Evolutionary conservation across 2,888 invertebrate species (phyloP).

Genomic region (Agonopterix alstromeriana): DNA sequence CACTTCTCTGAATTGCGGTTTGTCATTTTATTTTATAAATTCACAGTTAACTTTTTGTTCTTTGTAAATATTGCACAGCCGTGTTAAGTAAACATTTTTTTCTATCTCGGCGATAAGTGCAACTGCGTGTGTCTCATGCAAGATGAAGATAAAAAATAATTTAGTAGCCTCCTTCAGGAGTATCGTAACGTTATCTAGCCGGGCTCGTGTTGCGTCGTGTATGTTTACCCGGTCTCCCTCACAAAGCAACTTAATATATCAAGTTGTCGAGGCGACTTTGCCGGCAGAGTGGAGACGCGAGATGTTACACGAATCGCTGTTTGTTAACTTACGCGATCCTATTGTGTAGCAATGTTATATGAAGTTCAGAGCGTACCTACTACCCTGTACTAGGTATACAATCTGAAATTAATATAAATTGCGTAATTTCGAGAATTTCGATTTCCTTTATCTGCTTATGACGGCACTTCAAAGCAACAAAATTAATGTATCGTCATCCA

Average conservation of each 20-base stretch:
- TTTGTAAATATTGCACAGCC: no score
- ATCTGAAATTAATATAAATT: no score
- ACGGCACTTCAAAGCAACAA: no score
- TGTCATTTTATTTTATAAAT: no score
- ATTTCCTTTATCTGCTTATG: no score
- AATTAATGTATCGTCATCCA: no score
- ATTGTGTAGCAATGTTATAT: conserved; percentile 28
- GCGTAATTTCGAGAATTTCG: no score
- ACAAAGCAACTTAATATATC: conserved; percentile 68
- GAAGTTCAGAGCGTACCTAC: no score
- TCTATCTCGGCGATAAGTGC: conserved; percentile 29
- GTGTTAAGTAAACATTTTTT: conserved; percentile 10
- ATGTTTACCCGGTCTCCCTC: conserved; percentile 58
- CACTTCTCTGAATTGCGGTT: neutral
- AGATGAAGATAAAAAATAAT: conserved; percentile 59
- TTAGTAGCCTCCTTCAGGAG: conserved; percentile 44
- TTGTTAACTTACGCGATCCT: conserved; percentile 49
- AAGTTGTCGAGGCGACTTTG: conserved; percentile 56
- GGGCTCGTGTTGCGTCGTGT: conserved; percentile 25
- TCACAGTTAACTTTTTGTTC: no score
- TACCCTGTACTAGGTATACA: no score
- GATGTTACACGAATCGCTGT: conserved; percentile 50
- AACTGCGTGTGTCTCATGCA: conserved; percentile 29
- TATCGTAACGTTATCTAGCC: conserved; percentile 37
- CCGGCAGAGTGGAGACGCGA: conserved; percentile 32